Percentiles rank a stretch among this genome's conserved stretches.
Conservation (phyloP, 2,797 vertebrate genomes). For the Coendou prehensilis region DNA sequence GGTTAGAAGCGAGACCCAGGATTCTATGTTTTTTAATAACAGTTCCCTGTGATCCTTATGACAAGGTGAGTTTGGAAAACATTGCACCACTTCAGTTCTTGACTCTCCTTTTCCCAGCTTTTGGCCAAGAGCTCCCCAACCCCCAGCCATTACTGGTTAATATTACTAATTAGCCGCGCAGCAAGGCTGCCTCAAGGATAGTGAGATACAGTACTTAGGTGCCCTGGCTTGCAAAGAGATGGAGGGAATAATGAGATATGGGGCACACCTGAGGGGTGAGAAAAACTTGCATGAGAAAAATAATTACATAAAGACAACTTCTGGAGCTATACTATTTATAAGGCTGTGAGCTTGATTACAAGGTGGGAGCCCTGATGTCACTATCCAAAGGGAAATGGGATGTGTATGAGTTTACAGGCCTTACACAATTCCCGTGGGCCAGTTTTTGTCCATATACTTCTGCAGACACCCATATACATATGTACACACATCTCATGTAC, state of each 20-base stretch:
- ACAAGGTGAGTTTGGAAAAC: background rate
- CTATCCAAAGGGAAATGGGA: background rate
- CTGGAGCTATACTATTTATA: background rate
- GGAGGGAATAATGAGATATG: background rate
- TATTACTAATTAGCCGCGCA: background rate
- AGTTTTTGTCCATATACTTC: background rate
- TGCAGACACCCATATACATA: background rate
- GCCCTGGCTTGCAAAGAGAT: background rate
- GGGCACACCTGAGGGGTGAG: background rate
- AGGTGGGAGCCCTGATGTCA: background rate
- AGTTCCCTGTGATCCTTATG: background rate
- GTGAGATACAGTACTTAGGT: background rate
- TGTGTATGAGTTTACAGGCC: background rate
- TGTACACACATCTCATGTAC: background rate
- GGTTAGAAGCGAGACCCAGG: background rate
- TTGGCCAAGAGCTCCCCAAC: background rate
- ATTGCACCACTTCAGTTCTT: background rate
- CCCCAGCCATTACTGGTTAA: background rate
- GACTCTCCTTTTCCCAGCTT: background rate
- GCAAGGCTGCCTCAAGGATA: background rate
- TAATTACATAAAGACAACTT: background rate
- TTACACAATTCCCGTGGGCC: background rate
- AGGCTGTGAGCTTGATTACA: background rate
- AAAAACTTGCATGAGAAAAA: background rate
- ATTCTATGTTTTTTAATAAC: background rate